Base-by-base conservation (phyloP, 2,797 vertebrate species). In the Darevskia mixta region DNA sequence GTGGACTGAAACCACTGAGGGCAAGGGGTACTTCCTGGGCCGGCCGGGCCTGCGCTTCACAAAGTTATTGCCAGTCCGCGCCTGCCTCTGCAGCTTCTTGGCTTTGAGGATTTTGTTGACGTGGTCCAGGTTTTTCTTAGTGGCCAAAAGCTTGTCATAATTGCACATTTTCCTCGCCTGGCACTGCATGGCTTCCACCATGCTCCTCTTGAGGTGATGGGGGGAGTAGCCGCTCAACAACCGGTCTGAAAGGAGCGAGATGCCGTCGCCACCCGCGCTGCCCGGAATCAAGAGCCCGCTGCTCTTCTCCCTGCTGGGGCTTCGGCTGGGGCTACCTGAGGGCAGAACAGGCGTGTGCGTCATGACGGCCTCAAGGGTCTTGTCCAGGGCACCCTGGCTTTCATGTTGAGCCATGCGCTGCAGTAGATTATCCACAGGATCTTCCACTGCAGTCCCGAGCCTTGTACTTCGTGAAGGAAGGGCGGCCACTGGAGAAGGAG, bases 21-120 rank as follows among this genome's bases (percentile, higher is more conserved):
- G 96, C 84, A 96, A 89, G 0, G 97, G 96, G 93, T 96, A 97
- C 91, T 99, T 99, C 88, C 98, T 96, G 81, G 99, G 99, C 90
- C 99, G 95, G 2, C 99, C 99, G 0, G 98, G 98, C 90, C 98
- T 95, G 61, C 98, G 97, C 95, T 98, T 99, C 92, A 98, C 98
- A 61, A 98, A 98, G 87, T 99, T 99, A 95, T 99, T 99, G 84
- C 99, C 99, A 0, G 98, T 99, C 41, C 99, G 97, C 11, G 98
- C 98, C 95, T 99, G 99, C 92, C 99, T 97, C 94, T 99, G 99
- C 85, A 99, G 98, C 92, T 99, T 99, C 96, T 99, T 99, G 95
- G 98, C 99, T 75, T 99, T 98, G 90, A 99, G 97, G 91, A 99
- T 99, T 95, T 99, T 99, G 97, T 99, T 99, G 96, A 99, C 99